A percentile compares a stretch with the other conserved stretches of the same genome.
Evolutionary conservation across 2,113 vertebrate genomes (phyloP).

Genomic region (Nettapus auritus): DNA sequence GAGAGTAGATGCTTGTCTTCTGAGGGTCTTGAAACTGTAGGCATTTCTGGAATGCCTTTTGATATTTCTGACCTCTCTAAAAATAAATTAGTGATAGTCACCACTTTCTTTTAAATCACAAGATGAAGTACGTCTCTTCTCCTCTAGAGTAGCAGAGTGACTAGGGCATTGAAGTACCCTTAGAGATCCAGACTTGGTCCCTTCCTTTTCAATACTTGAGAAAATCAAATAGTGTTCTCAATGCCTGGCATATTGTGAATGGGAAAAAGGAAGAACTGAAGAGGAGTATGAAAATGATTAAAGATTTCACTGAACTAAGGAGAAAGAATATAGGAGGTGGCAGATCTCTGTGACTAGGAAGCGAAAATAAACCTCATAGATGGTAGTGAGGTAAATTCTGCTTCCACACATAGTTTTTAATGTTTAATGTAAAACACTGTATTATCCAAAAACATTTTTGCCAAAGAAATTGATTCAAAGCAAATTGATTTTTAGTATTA

Average conservation of each 20-base stretch:
- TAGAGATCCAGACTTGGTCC: background rate
- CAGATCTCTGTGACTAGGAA: background rate
- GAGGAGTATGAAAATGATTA: background rate
- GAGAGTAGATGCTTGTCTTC: background rate
- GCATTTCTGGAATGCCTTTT: conserved; percentile 12
- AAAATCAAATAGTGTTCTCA: background rate
- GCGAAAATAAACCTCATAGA: background rate
- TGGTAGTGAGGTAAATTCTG: background rate
- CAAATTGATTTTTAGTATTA: background rate
- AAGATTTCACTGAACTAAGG: background rate
- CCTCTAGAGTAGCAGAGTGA: background rate
- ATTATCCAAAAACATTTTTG: background rate
- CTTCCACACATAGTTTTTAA: background rate
- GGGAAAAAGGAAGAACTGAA: background rate
- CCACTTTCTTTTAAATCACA: background rate
- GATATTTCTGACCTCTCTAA: background rate
- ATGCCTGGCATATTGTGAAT: background rate
- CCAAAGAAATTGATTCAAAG: background rate
- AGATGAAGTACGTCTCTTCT: background rate
- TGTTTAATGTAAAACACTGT: background rate
- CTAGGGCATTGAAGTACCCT: background rate
- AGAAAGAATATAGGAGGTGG: background rate
- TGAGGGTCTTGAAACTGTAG: background rate
- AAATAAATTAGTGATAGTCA: background rate
- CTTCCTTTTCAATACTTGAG: background rate